Evolutionary conservation across 2,888 invertebrate genomes (phyloP), one percentile per base, ranked within the genome.

Genomic region (Megalurothrips usitatus): DNA sequence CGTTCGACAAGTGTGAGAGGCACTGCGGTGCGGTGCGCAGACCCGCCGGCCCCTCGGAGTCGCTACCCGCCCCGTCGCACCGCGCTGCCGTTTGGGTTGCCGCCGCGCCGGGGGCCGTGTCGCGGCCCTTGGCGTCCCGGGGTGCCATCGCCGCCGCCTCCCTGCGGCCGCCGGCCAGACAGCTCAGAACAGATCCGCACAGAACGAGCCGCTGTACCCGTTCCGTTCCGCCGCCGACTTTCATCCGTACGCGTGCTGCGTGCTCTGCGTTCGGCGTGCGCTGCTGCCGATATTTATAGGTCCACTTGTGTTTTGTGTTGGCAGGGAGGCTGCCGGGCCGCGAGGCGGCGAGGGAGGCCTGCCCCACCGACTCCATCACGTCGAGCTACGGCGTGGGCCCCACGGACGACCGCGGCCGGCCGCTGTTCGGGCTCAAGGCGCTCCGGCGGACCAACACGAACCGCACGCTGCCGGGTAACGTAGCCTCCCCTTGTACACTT

Each of bases 331-430:
- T 68, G 68, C n/a, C 68, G 68, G 68, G 68, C 26, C 68, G 68
- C 1, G 68, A 68, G 68, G n/a, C 68, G 68, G 68, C 68, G 23
- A 68, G 68, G 26, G 68, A 68, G 26, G 68, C 68, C 23, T 68
- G 68, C 68, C 68, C 68, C 0, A 89, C 89, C 0, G 93, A 94
- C 86, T 91, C 91, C 48, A 92, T 95, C 82, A 94, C 93, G 4
- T 94, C 94, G 1, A 93, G 94, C 86, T 95, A 95, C 86, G 94
- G 94, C 1, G 93, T 94, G 1, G 95, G 95, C 0, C 95, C 95
- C 47, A 92, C 93, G 3, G 95, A 95, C 86, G 93, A 94, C 83
- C 92, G 94, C 84, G 94, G 95, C 17, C 89, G 90, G 82, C 94
- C 94, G 34, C 88, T 95, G 82, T 95, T 95, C 87, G 95, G 95